Base-by-base conservation (phyloP, 2,113 vertebrate species). In the Periophthalmodon schlosseri region DNA sequence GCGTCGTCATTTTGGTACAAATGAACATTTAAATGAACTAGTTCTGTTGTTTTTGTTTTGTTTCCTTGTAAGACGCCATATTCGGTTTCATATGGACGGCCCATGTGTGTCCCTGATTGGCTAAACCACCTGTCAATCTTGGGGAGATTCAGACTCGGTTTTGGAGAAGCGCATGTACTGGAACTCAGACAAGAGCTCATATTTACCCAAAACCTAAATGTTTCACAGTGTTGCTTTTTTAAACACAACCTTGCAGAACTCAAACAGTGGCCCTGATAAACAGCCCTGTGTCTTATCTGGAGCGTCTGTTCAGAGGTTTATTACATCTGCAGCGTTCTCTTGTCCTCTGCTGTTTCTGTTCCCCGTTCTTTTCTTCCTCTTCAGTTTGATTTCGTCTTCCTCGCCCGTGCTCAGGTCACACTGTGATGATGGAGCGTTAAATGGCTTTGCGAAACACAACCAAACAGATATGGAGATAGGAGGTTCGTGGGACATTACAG, bases 381-480 rank as follows among this genome's bases (percentile, higher is more conserved):
- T 49, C 80, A 13, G 70, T 84, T 73, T 84, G 71, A 82, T 89
- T 85, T 84, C 77, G 75, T 76, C 52, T 81, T 15, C 20, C 39
- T 21, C 28, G 71, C 39, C 21, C 28, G 71, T 79, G 74, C 4
- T 52, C 82, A 88, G 82, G 85, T 90, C 84, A 88, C 49, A 74
- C 69, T 61, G 58, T 71, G 74, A 84, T 74, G 58, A 14, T 18
- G 34, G 75, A 46, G 21, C 36, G 72, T 78, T 79, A 77, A 89
- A 84, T 76, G 75, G 74, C 23, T 68, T 33, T 65, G 77, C 60
- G 46, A 64, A 49, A 52, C 74, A 64, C 58, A 16, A 14, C 24
- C 11, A 71, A 76, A 74, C 73, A 73, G 85, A 88, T 87, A 49
- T 74, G 52, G 16, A 47, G 81, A 89, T 85, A 79, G 66, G 56